Conservation (phyloP, 2,797 vertebrate genomes). For the Distichodus sexfasciatus region DNA sequence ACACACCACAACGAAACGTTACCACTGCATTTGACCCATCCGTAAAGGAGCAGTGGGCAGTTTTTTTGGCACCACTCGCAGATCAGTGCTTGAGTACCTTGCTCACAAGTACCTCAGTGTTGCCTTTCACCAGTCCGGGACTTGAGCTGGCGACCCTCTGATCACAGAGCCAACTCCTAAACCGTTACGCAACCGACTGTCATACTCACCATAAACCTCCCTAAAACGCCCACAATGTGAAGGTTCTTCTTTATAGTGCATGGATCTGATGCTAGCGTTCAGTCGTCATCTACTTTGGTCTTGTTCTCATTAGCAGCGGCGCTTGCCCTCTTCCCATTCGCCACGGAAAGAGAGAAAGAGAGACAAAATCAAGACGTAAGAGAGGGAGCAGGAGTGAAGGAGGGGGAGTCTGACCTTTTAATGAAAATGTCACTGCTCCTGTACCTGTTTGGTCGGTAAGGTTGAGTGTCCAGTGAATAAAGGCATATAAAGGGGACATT, state of each 20-base stretch:
- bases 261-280: background rate
- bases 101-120: too few species aligned
- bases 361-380: too few species aligned
- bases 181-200: slow-evolving; percentile 34
- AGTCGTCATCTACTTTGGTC: slow-evolving; percentile 32
- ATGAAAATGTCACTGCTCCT: slow-evolving; percentile 79
- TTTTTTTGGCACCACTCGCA: too few species aligned
- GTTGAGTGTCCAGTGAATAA: slow-evolving; percentile 26
- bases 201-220: too few species aligned
- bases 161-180: too few species aligned
- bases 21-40: too few species aligned
- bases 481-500: slow-evolving; percentile 11
- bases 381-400: background rate
- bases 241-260: background rate
- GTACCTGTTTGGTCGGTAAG: slow-evolving; percentile 53
- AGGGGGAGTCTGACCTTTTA: slow-evolving; percentile 72
- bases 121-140: too few species aligned
- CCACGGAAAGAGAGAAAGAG: slow-evolving; percentile 12
- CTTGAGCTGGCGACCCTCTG: too few species aligned
- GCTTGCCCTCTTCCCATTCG: slow-evolving; percentile 23
- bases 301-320: slow-evolving; percentile 66
- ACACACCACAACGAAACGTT: too few species aligned
- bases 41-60: too few species aligned
- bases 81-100: too few species aligned
- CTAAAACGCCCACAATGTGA: too few species aligned